Base-by-base conservation (phyloP, 1,140 invertebrate species). In the Nasonia giraulti region DNA sequence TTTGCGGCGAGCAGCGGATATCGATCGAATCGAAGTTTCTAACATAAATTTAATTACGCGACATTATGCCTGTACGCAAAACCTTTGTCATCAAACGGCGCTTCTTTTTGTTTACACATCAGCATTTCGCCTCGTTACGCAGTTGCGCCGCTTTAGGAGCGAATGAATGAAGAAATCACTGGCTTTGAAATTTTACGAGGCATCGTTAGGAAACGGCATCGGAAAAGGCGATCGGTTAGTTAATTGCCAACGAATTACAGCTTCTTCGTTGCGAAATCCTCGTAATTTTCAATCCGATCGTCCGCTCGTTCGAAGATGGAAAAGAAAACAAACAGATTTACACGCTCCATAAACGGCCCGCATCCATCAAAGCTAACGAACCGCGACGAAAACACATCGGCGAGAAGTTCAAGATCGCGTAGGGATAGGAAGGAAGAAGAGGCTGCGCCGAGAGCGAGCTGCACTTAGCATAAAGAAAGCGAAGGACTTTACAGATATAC, bases 161-260 rank as follows among this genome's bases (percentile, higher is more conserved):
- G 12, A 74, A 74, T 44, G 71, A 74, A 74, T 74, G 71, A 74
- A 74, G 71, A 74, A 74, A 74, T 37, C 31, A 74, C 33, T 17
- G 27, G 27, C 71, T 37, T 33, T 37, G 33, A 74, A 74, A 74
- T 74, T 74, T 74, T 74, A 74, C 33, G 71, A 37, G 31, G 27
- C 27, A 11, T 74, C 33, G 33, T 74, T 74, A 20, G 12, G 71
- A 74, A 74, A 74, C 17, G 14, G 12, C 71, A 74, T 74, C 71
- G 31, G 5, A 37, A 33, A 33, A 33, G 71, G 1, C 11, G 27
- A 37, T 74, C 62, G n/a, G 17, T 66, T 66, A 66, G n/a, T 66
- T 66, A 66, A 44, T 44, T 11, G 40, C 40, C 8, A 44, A 44
- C 40, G 40, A 44, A 44, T 44, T 44, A 44, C 6, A 27, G 27